These are phyloP conservation scores for Capitella teleta DNA, from an alignment of 1,140 invertebrate species.

Conservation along the genomic window DNA sequence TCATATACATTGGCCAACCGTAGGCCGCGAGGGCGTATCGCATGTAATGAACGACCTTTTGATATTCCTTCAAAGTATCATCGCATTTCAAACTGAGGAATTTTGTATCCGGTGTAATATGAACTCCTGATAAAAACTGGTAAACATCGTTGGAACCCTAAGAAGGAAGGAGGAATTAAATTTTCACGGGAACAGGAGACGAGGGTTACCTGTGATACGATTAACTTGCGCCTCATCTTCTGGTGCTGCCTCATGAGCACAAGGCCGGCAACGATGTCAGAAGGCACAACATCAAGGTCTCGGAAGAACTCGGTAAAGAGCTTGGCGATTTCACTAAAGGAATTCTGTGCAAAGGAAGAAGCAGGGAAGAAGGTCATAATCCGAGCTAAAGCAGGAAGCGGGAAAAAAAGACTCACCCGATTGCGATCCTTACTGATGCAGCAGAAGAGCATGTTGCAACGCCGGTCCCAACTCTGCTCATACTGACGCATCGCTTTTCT, in stretches of 20 bases:
- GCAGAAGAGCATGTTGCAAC: conserved; percentile 73
- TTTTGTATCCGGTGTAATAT: conserved; percentile 68
- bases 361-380: not conserved
- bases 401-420: conserved; percentile 52
- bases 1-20: conserved; percentile 79
- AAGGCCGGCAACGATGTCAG: conserved; percentile 76
- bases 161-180: conserved; percentile 18
- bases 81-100: conserved; percentile 74
- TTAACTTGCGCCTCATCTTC: conserved; percentile 63
- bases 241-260: conserved; percentile 71
- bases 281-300: conserved; percentile 82
- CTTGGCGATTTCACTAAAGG: conserved; percentile 61
- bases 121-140: conserved; percentile 76
- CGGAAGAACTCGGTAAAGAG: conserved; percentile 79
- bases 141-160: conserved; percentile 74
- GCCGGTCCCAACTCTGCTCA: conserved; percentile 80
- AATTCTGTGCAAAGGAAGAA: conserved; percentile 22
- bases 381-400: too few species aligned
- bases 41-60: conserved; percentile 73
- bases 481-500: conserved; percentile 81
- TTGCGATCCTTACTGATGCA: conserved; percentile 66
- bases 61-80: conserved; percentile 59
- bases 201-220: conserved; percentile 57
- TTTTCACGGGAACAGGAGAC: not conserved
- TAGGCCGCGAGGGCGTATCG: conserved; percentile 78